Base-by-base conservation (phyloP, 2,888 invertebrate species). In the Diarsia dahlii region DNA sequence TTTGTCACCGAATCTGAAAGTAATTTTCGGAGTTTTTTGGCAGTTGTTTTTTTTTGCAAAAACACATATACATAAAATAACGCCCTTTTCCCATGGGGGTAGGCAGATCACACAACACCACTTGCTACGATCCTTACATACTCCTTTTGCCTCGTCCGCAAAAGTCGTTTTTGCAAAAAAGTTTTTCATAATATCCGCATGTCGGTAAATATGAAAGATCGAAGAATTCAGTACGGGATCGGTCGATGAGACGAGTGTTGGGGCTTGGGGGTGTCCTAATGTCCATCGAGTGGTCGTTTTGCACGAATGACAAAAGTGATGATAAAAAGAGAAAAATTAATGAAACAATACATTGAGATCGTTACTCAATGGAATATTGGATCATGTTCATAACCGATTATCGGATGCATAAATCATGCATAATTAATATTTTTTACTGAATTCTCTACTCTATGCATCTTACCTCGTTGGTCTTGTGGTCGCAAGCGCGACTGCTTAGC, bases 321-420 rank as follows among this genome's bases (percentile, higher is more conserved):
- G 13, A 50, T 4, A n/a, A 5, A 66, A 18, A 50, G 1, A 9
- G 18, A 34, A 68, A 68, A 66, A 58, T 28, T 1, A 66, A 28
- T n/a, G n/a, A 13, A 65, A 65, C 13, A 65, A 45, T 23, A 50
- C 8, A 50, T 13, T 28, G 45, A 28, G 23, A 13, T 15, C 0
- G 20, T 76, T 78, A 52, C 46, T 34, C 28, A 76, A 76, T 66
- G 5, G 13, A 60, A 66, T 15, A 66, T 77, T 76, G 58, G 4
- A 70, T 67, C 78, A 34, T 78, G 4, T 67, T 67, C 78, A 34
- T 78, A 78, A 12, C 28, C 23, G 66, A 52, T 65, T 60, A 73
- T 58, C 62, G 8, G 66, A 54, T 72, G 60, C 64, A 76, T 76
- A 52, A 50, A 56, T 46, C 54, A 34, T 45, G 34, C 10, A 64